These are phyloP conservation scores for Phasia obesa DNA, from an alignment of 2,888 invertebrate species.

Conservation along the genomic window DNA sequence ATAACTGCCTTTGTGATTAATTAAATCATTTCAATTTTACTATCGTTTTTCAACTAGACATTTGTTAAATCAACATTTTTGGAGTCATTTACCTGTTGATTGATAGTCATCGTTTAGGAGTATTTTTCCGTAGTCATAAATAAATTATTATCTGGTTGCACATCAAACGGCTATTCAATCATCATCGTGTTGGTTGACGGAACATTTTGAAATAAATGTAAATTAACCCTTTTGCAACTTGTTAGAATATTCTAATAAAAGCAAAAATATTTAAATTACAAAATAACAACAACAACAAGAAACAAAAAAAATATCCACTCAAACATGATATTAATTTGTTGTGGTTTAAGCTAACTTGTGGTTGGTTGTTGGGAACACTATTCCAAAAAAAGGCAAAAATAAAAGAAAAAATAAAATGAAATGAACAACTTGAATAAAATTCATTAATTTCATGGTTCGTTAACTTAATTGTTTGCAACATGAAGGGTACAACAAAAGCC, in stretches of 20 bases:
- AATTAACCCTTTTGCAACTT: slow-evolving; percentile 25
- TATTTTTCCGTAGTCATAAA: slow-evolving; percentile 21
- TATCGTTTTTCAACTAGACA: not conserved
- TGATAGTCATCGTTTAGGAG: slow-evolving; percentile 16
- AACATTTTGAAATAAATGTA: not conserved
- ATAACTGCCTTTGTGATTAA: not conserved
- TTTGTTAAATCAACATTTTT: slow-evolving; percentile 3
- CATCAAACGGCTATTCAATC: slow-evolving; percentile 1
- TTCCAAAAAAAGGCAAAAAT: slow-evolving; percentile 1
- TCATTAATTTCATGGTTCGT: slow-evolving; percentile 68
- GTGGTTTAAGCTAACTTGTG: slow-evolving; percentile 56
- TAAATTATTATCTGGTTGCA: slow-evolving; percentile 42
- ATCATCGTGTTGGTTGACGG: not conserved
- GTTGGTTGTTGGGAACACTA: slow-evolving; percentile 58
- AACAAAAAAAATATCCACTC: not conserved
- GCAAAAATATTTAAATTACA: not conserved
- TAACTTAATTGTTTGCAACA: slow-evolving; percentile 60
- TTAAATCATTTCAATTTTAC: not conserved
- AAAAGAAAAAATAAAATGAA: not conserved
- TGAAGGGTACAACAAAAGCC: slow-evolving; percentile 4
- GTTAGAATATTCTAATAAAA: slow-evolving; percentile 21
- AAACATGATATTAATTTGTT: slow-evolving; percentile 50
- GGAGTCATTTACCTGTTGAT: slow-evolving; percentile 48
- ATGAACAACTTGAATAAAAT: slow-evolving; percentile 38
- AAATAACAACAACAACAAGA: not conserved